Evolutionary conservation across 2,797 vertebrate genomes (phyloP), one percentile per base, ranked within the genome.

Genomic region (Nannoperca australis): DNA sequence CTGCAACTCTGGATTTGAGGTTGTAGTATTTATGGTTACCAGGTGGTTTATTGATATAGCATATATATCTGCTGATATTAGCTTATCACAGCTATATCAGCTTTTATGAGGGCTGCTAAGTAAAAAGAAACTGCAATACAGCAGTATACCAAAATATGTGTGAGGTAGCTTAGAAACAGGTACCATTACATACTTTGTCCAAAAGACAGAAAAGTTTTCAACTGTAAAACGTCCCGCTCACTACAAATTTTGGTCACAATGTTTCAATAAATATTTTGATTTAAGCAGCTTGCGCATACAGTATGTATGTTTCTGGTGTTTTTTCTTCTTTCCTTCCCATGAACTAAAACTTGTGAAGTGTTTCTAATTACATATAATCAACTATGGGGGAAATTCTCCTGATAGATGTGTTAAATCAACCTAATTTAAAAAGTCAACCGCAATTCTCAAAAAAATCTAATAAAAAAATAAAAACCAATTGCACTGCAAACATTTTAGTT

Each of bases 41-140:
- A 56, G 32, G 42, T 38, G 18, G 14, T 67, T 70, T 69, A 68
- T n/a, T 55, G 32, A 67, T 30, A 50, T 22, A 56, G 59, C 24
- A 53, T 22, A 66, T 22, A 66, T 66, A 38, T 55, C 49, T 73
- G 51, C 42, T 32, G 14, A 47, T 44, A 18, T 22, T 38, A 49
- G 49, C 5, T 27, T 24, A 30, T 14, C 3, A 32, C 9, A 36
- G 42, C 14, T 56, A 38, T 22, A 54, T 55, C 7, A 53, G 20
- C 4, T 1, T 44, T 20, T 47, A 42, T 24, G 8, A 5, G 5
- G 9, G 32, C 34, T 56, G 20, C 22, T 13, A 47, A 42, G 3
- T 47, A n/a, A 38, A 11, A 50, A 17, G 5, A 45, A 45, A 45
- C 2, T 18, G 44, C 44, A 45, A 15, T 18, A 18, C 15, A 17